Conservation (phyloP, 1,140 invertebrate species). For the Ptiloglossa arizonensis region DNA sequence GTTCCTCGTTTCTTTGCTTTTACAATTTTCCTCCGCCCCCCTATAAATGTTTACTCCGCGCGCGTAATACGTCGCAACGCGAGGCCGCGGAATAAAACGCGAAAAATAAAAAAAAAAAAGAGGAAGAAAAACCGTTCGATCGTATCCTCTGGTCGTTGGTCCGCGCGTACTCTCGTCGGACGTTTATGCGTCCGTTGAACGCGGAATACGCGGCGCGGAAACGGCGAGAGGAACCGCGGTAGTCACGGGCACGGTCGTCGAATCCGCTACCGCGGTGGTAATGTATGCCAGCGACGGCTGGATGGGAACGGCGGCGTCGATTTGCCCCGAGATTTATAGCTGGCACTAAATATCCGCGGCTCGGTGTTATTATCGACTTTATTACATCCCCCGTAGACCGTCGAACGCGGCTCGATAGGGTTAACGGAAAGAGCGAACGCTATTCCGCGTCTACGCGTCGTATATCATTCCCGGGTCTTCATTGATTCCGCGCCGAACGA, state of each 20-base stretch:
- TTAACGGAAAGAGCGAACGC: constrained; percentile 74
- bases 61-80: too few species aligned
- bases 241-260: not conserved
- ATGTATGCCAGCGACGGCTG: constrained; percentile 67
- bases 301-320: constrained; percentile 74
- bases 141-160: constrained; percentile 48
- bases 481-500: constrained; percentile 70
- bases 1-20: too few species aligned
- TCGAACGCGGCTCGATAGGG: constrained; percentile 64
- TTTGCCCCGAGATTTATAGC: constrained; percentile 77
- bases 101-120: too few species aligned
- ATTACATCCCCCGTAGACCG: constrained; percentile 64
- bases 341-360: constrained; percentile 77
- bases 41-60: too few species aligned
- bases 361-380: constrained; percentile 78
- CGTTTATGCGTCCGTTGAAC: constrained; percentile 67
- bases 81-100: too few species aligned
- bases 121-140: too few species aligned
- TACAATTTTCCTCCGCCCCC: too few species aligned
- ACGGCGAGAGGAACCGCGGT: not conserved
- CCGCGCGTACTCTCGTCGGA: constrained; percentile 44
- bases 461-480: constrained; percentile 73
- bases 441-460: constrained; percentile 74
- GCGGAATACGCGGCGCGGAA: not conserved
- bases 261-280: constrained; percentile 67